A percentile compares a stretch with the other conserved stretches of the same genome.
phyloP scores from a whole-genome alignment of 2,797 vertebrate genomes.

The Columba guinea region DNA sequence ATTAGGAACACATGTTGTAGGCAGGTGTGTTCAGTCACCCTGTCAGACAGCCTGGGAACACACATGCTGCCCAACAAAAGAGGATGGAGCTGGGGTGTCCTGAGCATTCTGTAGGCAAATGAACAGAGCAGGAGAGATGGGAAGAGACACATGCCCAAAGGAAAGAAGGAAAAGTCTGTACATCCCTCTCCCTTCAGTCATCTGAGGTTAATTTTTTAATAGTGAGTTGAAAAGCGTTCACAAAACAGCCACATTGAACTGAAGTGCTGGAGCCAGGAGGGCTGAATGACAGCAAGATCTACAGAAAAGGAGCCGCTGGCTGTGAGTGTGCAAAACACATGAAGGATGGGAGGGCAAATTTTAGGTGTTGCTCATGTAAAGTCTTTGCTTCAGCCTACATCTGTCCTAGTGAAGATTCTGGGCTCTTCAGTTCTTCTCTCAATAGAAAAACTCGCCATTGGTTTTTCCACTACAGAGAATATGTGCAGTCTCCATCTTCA shows the following conservation, averaged over 20 bases:
- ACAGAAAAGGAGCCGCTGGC: background rate
- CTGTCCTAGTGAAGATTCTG: background rate
- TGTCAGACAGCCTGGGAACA: background rate
- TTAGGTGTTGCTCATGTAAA: background rate
- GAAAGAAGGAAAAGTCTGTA: background rate
- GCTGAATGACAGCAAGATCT: background rate
- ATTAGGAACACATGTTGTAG: conserved; percentile 48
- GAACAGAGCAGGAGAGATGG: background rate
- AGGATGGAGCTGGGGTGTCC: background rate
- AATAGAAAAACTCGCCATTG: background rate
- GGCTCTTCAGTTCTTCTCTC: background rate
- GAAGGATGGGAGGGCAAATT: background rate
- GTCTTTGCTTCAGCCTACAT: background rate
- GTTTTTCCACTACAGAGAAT: background rate
- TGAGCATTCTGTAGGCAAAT: background rate
- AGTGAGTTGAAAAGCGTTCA: background rate
- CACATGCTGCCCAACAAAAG: background rate
- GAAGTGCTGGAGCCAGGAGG: background rate
- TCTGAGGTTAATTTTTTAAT: background rate
- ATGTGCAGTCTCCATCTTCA: background rate
- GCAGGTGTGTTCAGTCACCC: conserved; percentile 53
- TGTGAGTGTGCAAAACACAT: background rate
- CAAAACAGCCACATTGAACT: background rate
- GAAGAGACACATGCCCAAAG: background rate
- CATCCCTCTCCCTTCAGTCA: background rate